Evolutionary conservation across 2,113 vertebrate species (phyloP), one percentile per base, ranked within the genome.

Genomic region (Prionailurus bengalensis): DNA sequence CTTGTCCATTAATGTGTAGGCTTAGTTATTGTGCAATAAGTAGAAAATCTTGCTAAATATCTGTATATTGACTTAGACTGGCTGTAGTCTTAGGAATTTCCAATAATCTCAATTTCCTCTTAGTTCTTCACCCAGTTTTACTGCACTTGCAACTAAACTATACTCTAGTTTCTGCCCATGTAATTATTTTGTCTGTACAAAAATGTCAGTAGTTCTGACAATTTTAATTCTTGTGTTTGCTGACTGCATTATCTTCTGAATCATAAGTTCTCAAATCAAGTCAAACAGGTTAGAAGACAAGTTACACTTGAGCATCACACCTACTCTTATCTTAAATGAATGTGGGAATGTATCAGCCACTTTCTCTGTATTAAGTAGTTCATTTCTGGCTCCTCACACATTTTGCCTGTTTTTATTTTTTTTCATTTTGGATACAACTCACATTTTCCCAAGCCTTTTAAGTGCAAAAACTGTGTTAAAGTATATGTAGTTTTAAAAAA

Each of bases 221-320:
- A 3, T 87, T 97, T 98, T 95, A 97, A 97, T 97, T 97, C 97
- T 95, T 78, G 21, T 98, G 94, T 98, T 98, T 97, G 86, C 96
- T 16, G 89, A 97, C 97, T 94, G n/a, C 55, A 81, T 86, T 94
- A 15, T 66, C 70, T 96, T 96, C 94, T 97, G 97, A 98, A 97
- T 98, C 97, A 98, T 39, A 94, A 73, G 91, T 97, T 96, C 89
- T 93, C 76, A 76, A 95, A 97, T 97, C 97, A 98, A 98, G 97
- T 98, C 85, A 91, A 98, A 93, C 98, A 93, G 97, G 97, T 98
- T 97, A 90, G 93, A 89, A 98, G 97, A 95, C 97, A 97, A 94
- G 95, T 95, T 94, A 87, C 53, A 76, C 70, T 97, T 95, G 11
- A 73, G 80, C 84, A 74, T 92, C 94, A 95, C 94, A 91, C 95